These are phyloP conservation scores for Amniataba percoides DNA, from an alignment of 2,797 vertebrate genomes.

Conservation along the genomic window DNA sequence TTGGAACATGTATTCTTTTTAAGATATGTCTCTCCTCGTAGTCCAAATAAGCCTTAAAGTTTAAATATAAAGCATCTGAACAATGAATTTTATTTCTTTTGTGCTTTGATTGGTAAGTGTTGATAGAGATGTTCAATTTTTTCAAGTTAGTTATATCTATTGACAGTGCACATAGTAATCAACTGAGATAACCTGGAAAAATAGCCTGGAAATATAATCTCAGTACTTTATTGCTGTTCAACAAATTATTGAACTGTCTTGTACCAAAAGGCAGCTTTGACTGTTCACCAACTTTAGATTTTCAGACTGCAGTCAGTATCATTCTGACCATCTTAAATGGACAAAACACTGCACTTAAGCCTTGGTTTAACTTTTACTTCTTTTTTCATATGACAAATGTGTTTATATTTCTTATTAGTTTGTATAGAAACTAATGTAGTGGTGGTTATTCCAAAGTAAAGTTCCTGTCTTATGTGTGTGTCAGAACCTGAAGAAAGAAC, in stretches of 20 bases:
- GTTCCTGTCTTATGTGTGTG: neutral
- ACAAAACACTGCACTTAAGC: neutral
- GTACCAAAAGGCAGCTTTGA: neutral
- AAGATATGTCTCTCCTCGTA: neutral
- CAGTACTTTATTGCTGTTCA: neutral
- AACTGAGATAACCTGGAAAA: neutral
- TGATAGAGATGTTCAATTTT: neutral
- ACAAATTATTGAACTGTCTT: neutral
- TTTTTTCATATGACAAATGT: neutral
- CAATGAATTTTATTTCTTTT: neutral
- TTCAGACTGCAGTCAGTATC: no score
- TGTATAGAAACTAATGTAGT: neutral
- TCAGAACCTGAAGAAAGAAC: neutral
- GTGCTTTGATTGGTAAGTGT: neutral
- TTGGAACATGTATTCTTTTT: neutral
- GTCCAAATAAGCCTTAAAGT: neutral
- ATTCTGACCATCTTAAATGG: no score
- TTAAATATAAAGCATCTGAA: neutral
- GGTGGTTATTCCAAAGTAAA: neutral
- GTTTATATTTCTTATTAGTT: neutral
- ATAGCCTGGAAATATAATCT: neutral
- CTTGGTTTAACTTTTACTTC: no score
- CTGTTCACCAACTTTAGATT: neutral
- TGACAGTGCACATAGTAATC: neutral
- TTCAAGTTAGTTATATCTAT: neutral